Conservation (phyloP, 2,888 invertebrate species). For the Syritta pipiens region DNA sequence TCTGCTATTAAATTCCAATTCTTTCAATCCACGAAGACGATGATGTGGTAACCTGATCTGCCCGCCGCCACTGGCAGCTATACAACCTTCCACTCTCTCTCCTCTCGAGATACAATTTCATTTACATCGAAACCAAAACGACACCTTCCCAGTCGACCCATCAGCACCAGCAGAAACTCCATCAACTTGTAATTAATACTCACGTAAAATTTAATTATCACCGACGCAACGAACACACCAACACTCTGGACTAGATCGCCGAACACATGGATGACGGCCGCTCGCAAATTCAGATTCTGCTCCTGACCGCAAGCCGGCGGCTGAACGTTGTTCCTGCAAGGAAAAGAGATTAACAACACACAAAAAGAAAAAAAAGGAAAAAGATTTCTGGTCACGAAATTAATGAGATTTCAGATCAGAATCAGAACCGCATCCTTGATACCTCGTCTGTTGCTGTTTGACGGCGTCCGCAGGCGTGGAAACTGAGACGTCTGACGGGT, state of each 20-base stretch:
- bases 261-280: constrained; percentile 93
- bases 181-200: constrained; percentile 77
- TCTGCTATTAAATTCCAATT: no score
- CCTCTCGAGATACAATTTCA: no score
- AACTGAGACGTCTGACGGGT: constrained; percentile 60
- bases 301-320: constrained; percentile 59
- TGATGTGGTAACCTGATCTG: no score
- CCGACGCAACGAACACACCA: constrained; percentile 90
- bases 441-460: constrained; percentile 61
- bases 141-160: no score
- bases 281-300: constrained; percentile 88
- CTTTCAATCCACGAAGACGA: no score
- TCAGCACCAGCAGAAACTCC: no score
- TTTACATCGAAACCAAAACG: no score
- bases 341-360: background rate
- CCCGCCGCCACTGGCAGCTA: no score
- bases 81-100: no score
- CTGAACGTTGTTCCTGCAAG: constrained; percentile 56
- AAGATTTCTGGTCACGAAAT: constrained; percentile 56
- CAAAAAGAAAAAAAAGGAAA: constrained; percentile 12
- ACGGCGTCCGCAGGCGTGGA: constrained; percentile 47
- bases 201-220: constrained; percentile 90
- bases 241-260: constrained; percentile 94
- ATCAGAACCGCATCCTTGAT: constrained; percentile 57
- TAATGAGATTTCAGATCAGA: constrained; percentile 63